Conservation (phyloP, 2,113 vertebrate species). For the Cynocephalus volans region DNA sequence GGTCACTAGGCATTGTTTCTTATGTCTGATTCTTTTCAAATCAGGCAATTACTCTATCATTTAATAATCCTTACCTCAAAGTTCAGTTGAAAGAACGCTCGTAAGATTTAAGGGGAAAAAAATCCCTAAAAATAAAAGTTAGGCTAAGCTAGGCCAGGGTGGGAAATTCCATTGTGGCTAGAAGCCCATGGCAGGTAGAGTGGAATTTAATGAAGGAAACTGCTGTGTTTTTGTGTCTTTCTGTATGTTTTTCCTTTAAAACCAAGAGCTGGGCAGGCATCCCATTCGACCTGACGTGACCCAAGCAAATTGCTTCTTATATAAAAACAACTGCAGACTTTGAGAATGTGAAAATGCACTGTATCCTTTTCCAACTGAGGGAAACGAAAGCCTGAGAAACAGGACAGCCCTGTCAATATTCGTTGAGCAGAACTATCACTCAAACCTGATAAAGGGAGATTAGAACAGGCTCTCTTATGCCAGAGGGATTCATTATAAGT, state of each 20-base stretch:
- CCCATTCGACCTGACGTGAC: constrained; percentile 93
- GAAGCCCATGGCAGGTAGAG: constrained; percentile 94
- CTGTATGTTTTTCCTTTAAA: constrained; percentile 95
- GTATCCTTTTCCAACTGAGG: constrained; percentile 89
- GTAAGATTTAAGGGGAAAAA: constrained; percentile 82
- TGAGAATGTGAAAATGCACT: constrained; percentile 92
- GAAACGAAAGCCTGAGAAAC: constrained; percentile 90
- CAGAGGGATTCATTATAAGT: constrained; percentile 87
- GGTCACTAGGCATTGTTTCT: constrained; percentile 71
- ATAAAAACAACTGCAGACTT: constrained; percentile 93
- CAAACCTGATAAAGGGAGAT: constrained; percentile 88
- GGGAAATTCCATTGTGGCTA: constrained; percentile 94
- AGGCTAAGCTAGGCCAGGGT: constrained; percentile 90
- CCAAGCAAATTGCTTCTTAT: constrained; percentile 94
- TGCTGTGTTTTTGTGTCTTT: constrained; percentile 94
- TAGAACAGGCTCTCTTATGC: constrained; percentile 87
- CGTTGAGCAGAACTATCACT: constrained; percentile 88
- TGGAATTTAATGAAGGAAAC: constrained; percentile 94
- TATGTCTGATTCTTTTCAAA: constrained; percentile 81
- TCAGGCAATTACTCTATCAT: constrained; percentile 82
- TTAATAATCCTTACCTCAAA: constrained; percentile 89
- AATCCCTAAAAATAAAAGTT: constrained; percentile 89
- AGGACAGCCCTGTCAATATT: constrained; percentile 88
- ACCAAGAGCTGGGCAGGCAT: constrained; percentile 93
- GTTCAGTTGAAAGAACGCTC: constrained; percentile 89